Evolutionary conservation across 1,140 invertebrate genomes (phyloP), one percentile per base, ranked within the genome.

Genomic region (Brachystomella parvula): DNA sequence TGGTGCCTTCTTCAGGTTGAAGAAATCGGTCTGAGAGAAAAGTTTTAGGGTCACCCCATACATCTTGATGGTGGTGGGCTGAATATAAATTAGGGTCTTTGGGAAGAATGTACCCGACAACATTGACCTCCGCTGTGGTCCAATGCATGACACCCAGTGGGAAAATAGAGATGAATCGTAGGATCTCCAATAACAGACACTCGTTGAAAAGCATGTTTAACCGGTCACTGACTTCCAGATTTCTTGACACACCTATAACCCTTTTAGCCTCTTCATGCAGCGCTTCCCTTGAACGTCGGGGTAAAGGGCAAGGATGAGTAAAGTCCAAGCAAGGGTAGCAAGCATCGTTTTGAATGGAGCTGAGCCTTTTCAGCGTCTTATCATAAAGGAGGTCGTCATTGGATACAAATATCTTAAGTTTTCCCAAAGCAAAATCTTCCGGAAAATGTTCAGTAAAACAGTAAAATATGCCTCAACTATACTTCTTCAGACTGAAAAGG

Each of bases 1-100:
- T 24, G 3, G 49, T 53, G 12, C 49, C 49, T 6, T 53, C 49
- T 26, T n/a, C n/a, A n/a, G 49, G 9, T 24, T 17, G 49, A 24
- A 82, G 63, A 76, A 81, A 82, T 63, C 80, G 75, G 49, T 80
- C 78, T 2, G 81, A 80, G 24, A 72, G 68, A 66, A 78, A 82
- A 26, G 59, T 64, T 24, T 77, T 71, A 2, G 81, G 80, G 3
- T 80, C 71, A 1, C 75, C 74, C 69, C 79, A 82, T n/a, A 77
- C 62, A 12, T 70, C 68, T 0, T 76, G 71, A 71, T 82, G 76
- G 28, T 76, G 76, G 65, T 75, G 76, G 74, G 79, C 77, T 0
- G 74, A 74, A 56, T 75, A 80, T 26, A 79, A 61, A 65, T 81
- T 80, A 3, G 76, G 75, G 35, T 74, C 76, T 61, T 74, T 73